Evolutionary conservation across 2,888 invertebrate species (phyloP).

Genomic region (Macroteleia sp.): DNA sequence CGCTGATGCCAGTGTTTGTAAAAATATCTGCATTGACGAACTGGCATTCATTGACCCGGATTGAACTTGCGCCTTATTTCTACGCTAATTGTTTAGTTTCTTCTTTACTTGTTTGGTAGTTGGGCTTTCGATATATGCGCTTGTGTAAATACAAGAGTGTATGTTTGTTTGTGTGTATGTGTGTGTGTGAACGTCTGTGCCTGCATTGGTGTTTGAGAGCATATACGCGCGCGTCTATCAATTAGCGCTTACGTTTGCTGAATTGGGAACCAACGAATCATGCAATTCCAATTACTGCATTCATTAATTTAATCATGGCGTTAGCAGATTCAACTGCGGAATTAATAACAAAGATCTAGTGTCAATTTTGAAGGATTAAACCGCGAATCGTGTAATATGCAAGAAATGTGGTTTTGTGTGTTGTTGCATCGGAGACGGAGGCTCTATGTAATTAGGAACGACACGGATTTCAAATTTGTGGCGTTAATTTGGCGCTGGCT

Average conservation of each 20-base stretch:
- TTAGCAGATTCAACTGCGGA: constrained; percentile 59
- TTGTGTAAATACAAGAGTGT: too few relatives aligned
- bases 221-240: constrained; percentile 40
- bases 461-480: constrained; percentile 8
- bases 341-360: constrained; percentile 63
- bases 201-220: neutral
- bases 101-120: constrained; percentile 3
- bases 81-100: constrained; percentile 8
- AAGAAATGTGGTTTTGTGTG: constrained; percentile 51
- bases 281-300: constrained; percentile 59
- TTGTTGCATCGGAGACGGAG: constrained; percentile 16
- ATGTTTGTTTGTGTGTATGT: neutral
- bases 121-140: neutral
- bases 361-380: constrained; percentile 56
- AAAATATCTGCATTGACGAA: constrained; percentile 38
- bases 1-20: neutral
- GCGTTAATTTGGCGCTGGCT: constrained; percentile 31
- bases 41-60: constrained; percentile 14
- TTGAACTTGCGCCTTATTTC: too few relatives aligned
- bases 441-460: constrained; percentile 32
- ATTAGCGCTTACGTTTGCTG: constrained; percentile 58
- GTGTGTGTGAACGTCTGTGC: neutral
- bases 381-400: constrained; percentile 51
- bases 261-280: constrained; percentile 57
- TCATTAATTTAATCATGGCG: constrained; percentile 60